Base-by-base conservation (phyloP, 2,113 vertebrate species). In the Ceuthmochares aereus region DNA sequence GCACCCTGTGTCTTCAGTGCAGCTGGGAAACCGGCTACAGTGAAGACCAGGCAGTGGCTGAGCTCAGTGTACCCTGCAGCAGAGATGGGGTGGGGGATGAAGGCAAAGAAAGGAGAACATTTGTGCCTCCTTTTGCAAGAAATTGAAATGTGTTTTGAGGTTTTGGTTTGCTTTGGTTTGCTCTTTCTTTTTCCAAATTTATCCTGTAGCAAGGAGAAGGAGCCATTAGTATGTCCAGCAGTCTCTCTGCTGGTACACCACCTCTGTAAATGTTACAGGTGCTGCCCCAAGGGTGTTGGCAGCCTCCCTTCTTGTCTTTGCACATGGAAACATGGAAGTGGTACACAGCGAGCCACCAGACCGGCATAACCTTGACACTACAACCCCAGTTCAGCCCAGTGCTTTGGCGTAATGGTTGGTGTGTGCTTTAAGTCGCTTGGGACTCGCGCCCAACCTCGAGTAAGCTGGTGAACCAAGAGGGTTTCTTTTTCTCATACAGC, bases 401-500 rank as follows among this genome's bases (percentile, higher is more conserved):
- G 0, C 87, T 69, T 76, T 21, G 67, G 90, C 22, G 1, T 56
- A 51, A n/a, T 0, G 1, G 22, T 7, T 15, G 52, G 84, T 34
- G 45, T 7, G 2, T 4, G 40, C 43, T 14, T 45, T 15, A 22
- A 75, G 75, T 64, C 6, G 5, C 66, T 30, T 2, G 5, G 63
- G 54, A 56, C 29, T 82, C 12, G 2, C 3, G 11, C 49, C 74
- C 62, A 8, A 9, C 69, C 81, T 89, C 3, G 1, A 68, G 70
- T 34, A 55, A 76, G 63, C 83, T 77, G 68, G 30, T 15, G 27
- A 87, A 60, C 27, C 4, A 23, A 49, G 4, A n/a, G 72, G 45
- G 66, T n/a, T 42, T 30, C n/a, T 32, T 51, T 32, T 27, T 22
- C 29, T 83, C 68, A 42, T 94, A 88, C 95, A 94, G 92, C 85